phyloP scores from a whole-genome alignment of 2,888 invertebrate species.

The Branchellion lobata region DNA sequence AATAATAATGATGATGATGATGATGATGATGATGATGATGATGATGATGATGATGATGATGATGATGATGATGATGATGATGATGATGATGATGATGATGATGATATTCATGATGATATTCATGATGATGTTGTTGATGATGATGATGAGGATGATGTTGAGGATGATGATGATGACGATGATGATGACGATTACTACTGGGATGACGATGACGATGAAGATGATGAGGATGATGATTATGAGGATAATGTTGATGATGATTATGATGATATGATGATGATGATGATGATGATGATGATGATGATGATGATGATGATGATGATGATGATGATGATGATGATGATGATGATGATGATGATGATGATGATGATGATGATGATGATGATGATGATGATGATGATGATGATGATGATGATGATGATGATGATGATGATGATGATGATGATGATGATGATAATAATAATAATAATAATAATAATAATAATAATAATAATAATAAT shows the following conservation, averaged over 20 bases:
- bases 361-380: background rate
- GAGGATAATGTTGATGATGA: conserved; percentile 12
- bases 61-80: too few relatives aligned
- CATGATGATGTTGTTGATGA: too few relatives aligned
- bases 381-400: conserved; percentile 15
- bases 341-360: conserved; percentile 12
- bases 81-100: too few relatives aligned
- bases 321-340: conserved; percentile 29
- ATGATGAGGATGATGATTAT: conserved; percentile 34
- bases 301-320: conserved; percentile 28
- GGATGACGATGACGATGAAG: background rate
- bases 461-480: conserved; percentile 43
- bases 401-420: conserved; percentile 23
- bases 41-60: too few relatives aligned
- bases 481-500: too few relatives aligned
- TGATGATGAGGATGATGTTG: conserved; percentile 22
- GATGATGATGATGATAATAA: conserved; percentile 33
- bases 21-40: too few relatives aligned
- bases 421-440: conserved; percentile 16
- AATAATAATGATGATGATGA: too few relatives aligned
- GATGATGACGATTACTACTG: background rate
- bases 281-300: background rate
- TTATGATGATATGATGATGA: background rate
- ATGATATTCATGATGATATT: too few relatives aligned
- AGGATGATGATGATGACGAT: background rate